Percentiles rank a stretch among this genome's conserved stretches.
phyloP scores from a whole-genome alignment of 2,113 vertebrate species.

The Rhynchopsitta pachyrhyncha region DNA sequence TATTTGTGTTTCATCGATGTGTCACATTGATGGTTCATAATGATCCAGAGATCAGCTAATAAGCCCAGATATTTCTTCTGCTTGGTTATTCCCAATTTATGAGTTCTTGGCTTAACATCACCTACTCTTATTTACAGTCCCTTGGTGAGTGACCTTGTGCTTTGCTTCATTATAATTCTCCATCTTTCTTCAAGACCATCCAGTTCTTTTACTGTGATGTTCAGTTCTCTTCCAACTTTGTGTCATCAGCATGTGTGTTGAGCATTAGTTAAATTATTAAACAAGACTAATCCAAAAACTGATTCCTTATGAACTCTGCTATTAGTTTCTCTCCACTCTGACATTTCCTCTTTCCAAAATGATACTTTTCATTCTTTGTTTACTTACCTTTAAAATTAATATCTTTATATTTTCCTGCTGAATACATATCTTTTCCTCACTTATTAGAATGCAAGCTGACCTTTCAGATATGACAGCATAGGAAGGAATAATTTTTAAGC shows the following conservation, averaged over 20 bases:
- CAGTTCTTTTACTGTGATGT: not conserved
- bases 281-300: not conserved
- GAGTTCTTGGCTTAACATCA: slow-evolving; percentile 8
- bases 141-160: slow-evolving; percentile 6
- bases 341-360: not conserved
- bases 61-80: not conserved
- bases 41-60: not conserved
- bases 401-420: not conserved
- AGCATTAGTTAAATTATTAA: not conserved
- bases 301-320: not conserved
- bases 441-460: not conserved
- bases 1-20: not conserved
- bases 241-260: not conserved
- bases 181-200: not conserved
- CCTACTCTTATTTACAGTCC: slow-evolving; percentile 1
- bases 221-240: not conserved
- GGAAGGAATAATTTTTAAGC: not conserved
- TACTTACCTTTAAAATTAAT: not conserved
- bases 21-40: not conserved
- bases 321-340: not conserved
- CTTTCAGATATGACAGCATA: not conserved
- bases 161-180: slow-evolving; percentile 6
- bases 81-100: not conserved
- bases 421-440: not conserved
- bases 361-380: not conserved